A percentile compares a stretch with the other conserved stretches of the same genome.
Evolutionary conservation across 2,888 invertebrate species (phyloP).

Genomic region (Pogonocherus hispidulus): DNA sequence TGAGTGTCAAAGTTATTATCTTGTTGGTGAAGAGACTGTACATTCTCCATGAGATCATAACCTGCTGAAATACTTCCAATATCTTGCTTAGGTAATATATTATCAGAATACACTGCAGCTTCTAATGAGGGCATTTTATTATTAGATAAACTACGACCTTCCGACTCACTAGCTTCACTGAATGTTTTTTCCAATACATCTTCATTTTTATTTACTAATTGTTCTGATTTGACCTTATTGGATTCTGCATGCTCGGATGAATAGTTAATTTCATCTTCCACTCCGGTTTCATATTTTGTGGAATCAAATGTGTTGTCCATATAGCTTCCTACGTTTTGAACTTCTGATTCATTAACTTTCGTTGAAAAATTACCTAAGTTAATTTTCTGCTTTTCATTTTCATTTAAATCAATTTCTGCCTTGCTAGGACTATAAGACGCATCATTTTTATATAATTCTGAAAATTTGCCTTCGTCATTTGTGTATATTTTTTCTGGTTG

Average conservation of each 20-base stretch:
- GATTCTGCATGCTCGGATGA: not conserved
- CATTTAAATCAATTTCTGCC: conserved; percentile 19
- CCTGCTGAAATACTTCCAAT: too few relatives aligned
- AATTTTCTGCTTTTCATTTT: conserved; percentile 13
- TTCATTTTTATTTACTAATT: not conserved
- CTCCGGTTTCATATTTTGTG: not conserved
- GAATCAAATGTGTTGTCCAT: not conserved
- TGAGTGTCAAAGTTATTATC: too few relatives aligned
- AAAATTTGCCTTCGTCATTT: not conserved
- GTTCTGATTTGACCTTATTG: too few relatives aligned
- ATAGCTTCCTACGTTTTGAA: not conserved
- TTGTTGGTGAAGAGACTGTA: too few relatives aligned
- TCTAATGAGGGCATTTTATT: too few relatives aligned
- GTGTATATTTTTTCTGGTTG: not conserved
- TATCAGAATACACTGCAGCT: too few relatives aligned
- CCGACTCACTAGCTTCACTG: not conserved
- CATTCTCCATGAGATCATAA: too few relatives aligned
- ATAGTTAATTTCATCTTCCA: not conserved
- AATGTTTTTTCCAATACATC: not conserved
- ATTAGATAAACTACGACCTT: too few relatives aligned
- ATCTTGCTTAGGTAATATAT: too few relatives aligned
- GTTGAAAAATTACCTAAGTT: not conserved
- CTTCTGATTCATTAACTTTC: not conserved
- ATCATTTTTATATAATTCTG: not conserved
- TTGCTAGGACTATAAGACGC: not conserved